Conservation (phyloP, 2,888 invertebrate species). For the Macrosiphum euphorbiae region DNA sequence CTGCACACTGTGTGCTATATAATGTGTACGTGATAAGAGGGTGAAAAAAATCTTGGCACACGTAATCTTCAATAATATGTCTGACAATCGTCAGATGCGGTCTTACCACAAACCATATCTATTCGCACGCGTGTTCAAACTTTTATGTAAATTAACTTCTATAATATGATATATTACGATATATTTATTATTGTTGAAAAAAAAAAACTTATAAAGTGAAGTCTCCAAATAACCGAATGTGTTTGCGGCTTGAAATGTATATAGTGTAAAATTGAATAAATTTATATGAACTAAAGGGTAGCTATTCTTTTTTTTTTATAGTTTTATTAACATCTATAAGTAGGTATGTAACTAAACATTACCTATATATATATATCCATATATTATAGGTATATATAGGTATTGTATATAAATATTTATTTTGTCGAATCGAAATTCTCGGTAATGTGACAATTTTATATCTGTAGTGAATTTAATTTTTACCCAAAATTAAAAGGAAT, state of each 20-base stretch:
- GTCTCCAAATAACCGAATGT: background rate
- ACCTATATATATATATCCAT: background rate
- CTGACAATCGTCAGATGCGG: conserved; percentile 38
- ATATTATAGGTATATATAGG: too few relatives aligned
- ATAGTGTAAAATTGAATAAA: background rate
- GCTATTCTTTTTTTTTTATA: background rate
- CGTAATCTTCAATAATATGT: conserved; percentile 43
- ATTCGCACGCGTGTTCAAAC: background rate
- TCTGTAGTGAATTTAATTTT: background rate
- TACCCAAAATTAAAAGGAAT: background rate
- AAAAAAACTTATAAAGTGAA: background rate
- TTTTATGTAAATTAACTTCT: conserved; percentile 28
- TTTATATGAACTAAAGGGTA: background rate
- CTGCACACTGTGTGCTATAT: background rate
- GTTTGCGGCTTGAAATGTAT: background rate
- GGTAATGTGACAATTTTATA: background rate
- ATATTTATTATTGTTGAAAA: background rate
- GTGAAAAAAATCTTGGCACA: conserved; percentile 10
- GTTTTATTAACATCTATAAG: background rate
- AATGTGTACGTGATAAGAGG: background rate
- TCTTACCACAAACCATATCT: background rate
- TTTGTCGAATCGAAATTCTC: background rate
- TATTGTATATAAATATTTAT: background rate
- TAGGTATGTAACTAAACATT: background rate
- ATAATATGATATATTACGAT: background rate